These are phyloP conservation scores for Natrix natrix DNA, from an alignment of 2,797 vertebrate genomes.

Conservation along the genomic window DNA sequence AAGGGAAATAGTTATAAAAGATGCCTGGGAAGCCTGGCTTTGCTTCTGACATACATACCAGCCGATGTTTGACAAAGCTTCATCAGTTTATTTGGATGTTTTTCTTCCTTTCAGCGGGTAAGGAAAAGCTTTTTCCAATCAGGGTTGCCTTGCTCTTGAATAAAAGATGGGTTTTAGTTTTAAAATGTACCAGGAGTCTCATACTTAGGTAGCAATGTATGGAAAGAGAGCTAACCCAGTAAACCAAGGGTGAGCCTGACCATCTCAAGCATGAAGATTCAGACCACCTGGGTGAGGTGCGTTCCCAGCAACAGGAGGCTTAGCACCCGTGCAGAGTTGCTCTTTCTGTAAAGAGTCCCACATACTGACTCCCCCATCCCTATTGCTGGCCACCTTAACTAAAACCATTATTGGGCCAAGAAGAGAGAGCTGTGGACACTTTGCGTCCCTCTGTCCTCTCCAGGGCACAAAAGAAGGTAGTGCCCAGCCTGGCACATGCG, in stretches of 20 bases:
- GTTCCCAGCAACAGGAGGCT: not conserved
- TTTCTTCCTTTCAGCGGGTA: not conserved
- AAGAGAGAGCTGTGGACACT: not conserved
- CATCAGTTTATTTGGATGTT: not conserved
- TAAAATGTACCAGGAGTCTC: not conserved
- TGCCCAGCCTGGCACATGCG: not conserved
- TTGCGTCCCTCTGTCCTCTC: not conserved
- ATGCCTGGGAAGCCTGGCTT: not conserved
- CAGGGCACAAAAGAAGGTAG: not conserved
- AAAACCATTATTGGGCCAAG: not conserved
- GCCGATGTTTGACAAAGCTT: not conserved
- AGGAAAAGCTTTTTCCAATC: not conserved
- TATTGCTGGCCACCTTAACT: not conserved
- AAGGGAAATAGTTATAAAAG: not conserved
- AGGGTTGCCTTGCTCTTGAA: not conserved
- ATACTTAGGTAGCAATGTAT: not conserved
- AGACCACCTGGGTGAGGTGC: not conserved
- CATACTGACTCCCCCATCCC: not conserved
- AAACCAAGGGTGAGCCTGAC: not conserved
- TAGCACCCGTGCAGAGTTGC: not conserved
- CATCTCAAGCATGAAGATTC: not conserved
- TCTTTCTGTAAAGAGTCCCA: slow-evolving; percentile 37
- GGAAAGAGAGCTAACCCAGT: not conserved
- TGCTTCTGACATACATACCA: not conserved
- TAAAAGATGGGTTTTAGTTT: not conserved